phyloP scores from a whole-genome alignment of 1,140 invertebrate genomes.

The Megalonaias nervosa region DNA sequence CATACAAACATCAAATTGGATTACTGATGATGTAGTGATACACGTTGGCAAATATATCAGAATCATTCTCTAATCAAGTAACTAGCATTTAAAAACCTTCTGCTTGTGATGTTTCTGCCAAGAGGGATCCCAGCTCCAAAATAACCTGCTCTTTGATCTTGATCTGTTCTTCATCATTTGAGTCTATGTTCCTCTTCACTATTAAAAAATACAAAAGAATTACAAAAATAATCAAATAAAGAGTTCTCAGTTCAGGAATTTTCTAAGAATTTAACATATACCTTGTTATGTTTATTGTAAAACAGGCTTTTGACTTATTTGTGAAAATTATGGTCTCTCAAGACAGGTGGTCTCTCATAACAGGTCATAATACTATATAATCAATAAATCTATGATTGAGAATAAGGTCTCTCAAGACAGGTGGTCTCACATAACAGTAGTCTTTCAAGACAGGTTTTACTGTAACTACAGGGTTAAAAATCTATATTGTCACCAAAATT shows the following conservation, averaged over 20 bases:
- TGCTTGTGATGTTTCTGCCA: constrained; percentile 93
- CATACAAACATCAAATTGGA: background rate
- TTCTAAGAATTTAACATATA: background rate
- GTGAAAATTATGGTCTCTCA: too few relatives aligned
- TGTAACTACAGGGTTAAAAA: too few relatives aligned
- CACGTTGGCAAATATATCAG: background rate
- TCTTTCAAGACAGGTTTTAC: too few relatives aligned
- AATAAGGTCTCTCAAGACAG: too few relatives aligned
- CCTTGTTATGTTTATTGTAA: background rate
- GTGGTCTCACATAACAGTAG: too few relatives aligned
- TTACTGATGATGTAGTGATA: background rate
- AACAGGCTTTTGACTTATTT: background rate
- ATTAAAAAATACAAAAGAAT: constrained; percentile 36
- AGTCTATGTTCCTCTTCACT: constrained; percentile 71
- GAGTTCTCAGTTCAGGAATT: background rate
- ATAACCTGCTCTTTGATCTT: constrained; percentile 92
- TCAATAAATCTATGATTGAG: too few relatives aligned
- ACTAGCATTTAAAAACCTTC: constrained; percentile 73
- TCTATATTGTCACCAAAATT: too few relatives aligned
- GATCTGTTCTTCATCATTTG: constrained; percentile 89
- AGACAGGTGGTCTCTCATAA: too few relatives aligned
- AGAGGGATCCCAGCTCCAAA: constrained; percentile 88
- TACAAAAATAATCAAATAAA: background rate
- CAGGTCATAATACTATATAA: too few relatives aligned
- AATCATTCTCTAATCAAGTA: background rate